phyloP scores from a whole-genome alignment of 2,888 invertebrate genomes.

The Zaprionus bogoriensis region DNA sequence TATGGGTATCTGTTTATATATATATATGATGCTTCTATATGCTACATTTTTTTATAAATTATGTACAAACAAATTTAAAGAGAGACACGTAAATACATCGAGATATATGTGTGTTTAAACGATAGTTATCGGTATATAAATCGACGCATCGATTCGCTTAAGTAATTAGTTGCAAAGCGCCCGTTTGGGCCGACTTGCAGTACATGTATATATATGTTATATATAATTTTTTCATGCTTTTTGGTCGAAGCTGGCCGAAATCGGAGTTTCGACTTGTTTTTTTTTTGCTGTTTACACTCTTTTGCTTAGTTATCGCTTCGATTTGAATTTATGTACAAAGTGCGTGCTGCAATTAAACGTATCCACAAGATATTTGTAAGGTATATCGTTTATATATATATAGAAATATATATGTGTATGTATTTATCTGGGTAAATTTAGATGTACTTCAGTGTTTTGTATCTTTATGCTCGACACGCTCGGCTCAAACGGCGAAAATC shows the following conservation, averaged over 20 bases:
- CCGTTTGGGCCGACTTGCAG: background rate
- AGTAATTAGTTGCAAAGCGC: constrained; percentile 17
- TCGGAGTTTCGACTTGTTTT: constrained; percentile 16
- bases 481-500: constrained; percentile 73
- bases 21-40: no score
- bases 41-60: constrained; percentile 38
- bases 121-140: constrained; percentile 31
- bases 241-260: constrained; percentile 73
- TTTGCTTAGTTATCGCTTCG: constrained; percentile 47
- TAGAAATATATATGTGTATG: constrained; percentile 18
- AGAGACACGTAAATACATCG: constrained; percentile 2
- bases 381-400: no score
- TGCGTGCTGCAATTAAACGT: constrained; percentile 73
- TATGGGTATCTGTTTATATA: no score
- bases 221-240: constrained; percentile 13
- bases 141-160: constrained; percentile 24
- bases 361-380: constrained; percentile 57
- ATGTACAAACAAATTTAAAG: constrained; percentile 41
- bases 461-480: constrained; percentile 78
- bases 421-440: constrained; percentile 23
- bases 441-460: constrained; percentile 45
- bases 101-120: constrained; percentile 9
- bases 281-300: constrained; percentile 1
- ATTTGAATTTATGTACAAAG: constrained; percentile 74
- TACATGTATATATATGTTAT: background rate